A percentile compares a stretch with the other conserved stretches of the same genome.
Evolutionary conservation across 2,797 vertebrate species (phyloP).

Genomic region (Periophthalmus magnuspinnatus): DNA sequence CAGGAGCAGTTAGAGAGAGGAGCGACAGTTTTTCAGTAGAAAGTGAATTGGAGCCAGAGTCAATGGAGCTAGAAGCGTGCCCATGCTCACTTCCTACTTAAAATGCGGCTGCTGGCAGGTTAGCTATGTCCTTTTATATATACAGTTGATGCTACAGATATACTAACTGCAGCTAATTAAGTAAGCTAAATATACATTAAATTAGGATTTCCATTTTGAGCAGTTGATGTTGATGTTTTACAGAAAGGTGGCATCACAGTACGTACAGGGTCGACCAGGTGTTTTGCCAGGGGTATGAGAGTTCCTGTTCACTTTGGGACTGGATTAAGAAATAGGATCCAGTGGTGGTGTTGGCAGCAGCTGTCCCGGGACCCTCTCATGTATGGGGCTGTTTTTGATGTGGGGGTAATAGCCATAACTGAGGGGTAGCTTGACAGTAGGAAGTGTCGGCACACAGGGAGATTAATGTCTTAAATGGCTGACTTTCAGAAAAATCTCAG

Average conservation of each 20-base stretch:
- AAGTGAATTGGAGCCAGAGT: too few species aligned
- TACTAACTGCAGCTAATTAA: too few species aligned
- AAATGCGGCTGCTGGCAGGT: too few species aligned
- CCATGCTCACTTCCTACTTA: too few species aligned
- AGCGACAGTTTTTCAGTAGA: too few species aligned
- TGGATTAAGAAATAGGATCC: slow-evolving; percentile 56
- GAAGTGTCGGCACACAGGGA: slow-evolving; percentile 57
- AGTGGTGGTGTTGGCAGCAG: slow-evolving; percentile 54
- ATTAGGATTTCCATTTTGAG: slow-evolving; percentile 41
- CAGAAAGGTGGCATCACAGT: slow-evolving; percentile 36
- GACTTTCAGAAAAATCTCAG: slow-evolving; percentile 22
- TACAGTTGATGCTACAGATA: too few species aligned
- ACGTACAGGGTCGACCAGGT: slow-evolving; percentile 41
- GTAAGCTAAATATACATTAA: too few species aligned
- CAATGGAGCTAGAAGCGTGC: too few species aligned
- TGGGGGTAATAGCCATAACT: slow-evolving; percentile 61
- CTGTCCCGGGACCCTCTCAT: slow-evolving; percentile 40
- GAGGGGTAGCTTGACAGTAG: slow-evolving; percentile 63
- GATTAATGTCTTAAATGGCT: slow-evolving; percentile 49
- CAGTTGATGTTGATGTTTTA: slow-evolving; percentile 55
- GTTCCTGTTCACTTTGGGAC: slow-evolving; percentile 44
- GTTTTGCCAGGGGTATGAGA: slow-evolving; percentile 45
- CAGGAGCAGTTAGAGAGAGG: too few species aligned
- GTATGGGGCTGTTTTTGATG: slow-evolving; percentile 56
- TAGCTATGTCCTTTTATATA: too few species aligned